Evolutionary conservation across 1,140 invertebrate genomes (phyloP).

Genomic region (Drosophila tani): DNA sequence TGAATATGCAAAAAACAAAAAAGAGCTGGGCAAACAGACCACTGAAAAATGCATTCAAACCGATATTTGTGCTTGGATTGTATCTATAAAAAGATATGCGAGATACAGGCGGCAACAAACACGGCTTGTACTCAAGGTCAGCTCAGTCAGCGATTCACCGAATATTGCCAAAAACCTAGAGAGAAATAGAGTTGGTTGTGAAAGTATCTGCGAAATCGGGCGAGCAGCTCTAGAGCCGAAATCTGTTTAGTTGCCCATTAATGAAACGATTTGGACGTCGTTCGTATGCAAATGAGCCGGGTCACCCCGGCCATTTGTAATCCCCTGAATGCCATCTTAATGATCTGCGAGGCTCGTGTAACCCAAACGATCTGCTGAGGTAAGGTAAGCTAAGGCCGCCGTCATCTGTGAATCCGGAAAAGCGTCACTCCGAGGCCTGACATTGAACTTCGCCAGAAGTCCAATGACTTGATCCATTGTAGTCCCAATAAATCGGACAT

Average conservation of each 20-base stretch:
- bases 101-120: constrained; percentile 2
- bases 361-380: constrained; percentile 24
- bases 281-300: constrained; percentile 67
- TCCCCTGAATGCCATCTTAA: constrained; percentile 52
- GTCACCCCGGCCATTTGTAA: constrained; percentile 56
- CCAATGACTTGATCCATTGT: constrained; percentile 39
- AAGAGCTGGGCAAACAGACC: constrained; percentile 58
- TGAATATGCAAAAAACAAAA: constrained; percentile 80
- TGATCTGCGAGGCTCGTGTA: constrained; percentile 46
- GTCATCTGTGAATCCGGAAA: constrained; percentile 21
- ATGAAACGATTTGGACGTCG: constrained; percentile 57
- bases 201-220: constrained; percentile 71
- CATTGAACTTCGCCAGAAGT: constrained; percentile 70
- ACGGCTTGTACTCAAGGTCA: constrained; percentile 66
- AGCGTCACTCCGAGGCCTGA: constrained; percentile 26
- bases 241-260: constrained; percentile 53
- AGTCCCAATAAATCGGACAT: constrained; percentile 2
- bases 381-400: no score
- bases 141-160: constrained; percentile 32
- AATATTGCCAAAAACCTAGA: constrained; percentile 48
- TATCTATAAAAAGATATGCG: constrained; percentile 34
- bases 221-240: constrained; percentile 38
- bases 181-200: constrained; percentile 53
- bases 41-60: constrained; percentile 65
- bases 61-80: constrained; percentile 64